phyloP scores from a whole-genome alignment of 2,888 invertebrate species.

The Ennomos erosarius region DNA sequence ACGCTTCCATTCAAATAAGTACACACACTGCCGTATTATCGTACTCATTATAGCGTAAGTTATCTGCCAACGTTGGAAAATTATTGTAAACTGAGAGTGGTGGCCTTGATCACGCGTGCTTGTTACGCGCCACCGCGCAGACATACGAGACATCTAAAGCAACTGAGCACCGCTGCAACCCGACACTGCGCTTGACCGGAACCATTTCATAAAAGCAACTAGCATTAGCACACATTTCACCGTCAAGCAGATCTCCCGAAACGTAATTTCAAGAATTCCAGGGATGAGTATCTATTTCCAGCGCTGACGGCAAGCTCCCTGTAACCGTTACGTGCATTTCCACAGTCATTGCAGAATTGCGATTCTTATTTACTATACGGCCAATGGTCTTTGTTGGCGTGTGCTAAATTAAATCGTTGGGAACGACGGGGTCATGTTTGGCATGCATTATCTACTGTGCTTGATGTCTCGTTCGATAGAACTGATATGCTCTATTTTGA shows the following conservation, averaged over 20 bases:
- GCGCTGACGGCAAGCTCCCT: not conserved
- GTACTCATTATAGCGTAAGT: not conserved
- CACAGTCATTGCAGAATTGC: constrained; percentile 14
- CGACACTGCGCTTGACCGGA: constrained; percentile 56
- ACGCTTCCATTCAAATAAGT: constrained; percentile 3
- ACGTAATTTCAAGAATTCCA: not conserved
- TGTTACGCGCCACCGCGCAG: constrained; percentile 64
- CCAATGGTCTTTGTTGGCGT: constrained; percentile 42
- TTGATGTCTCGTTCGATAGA: constrained; percentile 11
- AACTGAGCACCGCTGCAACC: constrained; percentile 56
- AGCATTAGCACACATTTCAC: constrained; percentile 16
- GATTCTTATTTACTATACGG: constrained; percentile 32
- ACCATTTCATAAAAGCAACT: constrained; percentile 26
- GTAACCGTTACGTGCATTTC: constrained; percentile 12
- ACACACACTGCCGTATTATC: not conserved
- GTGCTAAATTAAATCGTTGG: constrained; percentile 40
- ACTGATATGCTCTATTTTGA: constrained; percentile 18
- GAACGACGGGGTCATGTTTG: constrained; percentile 37
- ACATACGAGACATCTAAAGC: constrained; percentile 59
- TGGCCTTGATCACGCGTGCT: constrained; percentile 68
- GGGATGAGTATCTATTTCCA: constrained; percentile 9
- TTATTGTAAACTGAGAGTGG: constrained; percentile 58
- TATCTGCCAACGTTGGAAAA: constrained; percentile 42
- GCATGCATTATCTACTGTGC: constrained; percentile 4
- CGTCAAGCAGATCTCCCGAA: not conserved